A percentile compares a stretch with the other conserved stretches of the same genome.
phyloP scores from a whole-genome alignment of 2,888 invertebrate genomes.

The Cremastobaeus sp. region DNA sequence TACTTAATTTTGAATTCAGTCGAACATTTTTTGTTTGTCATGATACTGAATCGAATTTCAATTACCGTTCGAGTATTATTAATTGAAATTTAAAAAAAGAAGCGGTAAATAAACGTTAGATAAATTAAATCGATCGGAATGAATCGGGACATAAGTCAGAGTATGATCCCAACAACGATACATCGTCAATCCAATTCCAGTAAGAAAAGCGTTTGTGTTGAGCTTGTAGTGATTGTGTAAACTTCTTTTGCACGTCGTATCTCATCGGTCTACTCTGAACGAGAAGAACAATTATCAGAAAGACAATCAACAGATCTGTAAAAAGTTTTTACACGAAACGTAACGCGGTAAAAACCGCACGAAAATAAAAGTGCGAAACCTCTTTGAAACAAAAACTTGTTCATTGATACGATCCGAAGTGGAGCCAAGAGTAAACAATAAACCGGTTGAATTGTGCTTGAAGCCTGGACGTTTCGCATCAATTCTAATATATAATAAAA shows the following conservation, averaged over 20 bases:
- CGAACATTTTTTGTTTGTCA: too few relatives aligned
- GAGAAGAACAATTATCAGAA: conserved; percentile 57
- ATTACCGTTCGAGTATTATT: too few relatives aligned
- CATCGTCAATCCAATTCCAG: conserved; percentile 22
- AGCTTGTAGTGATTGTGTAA: conserved; percentile 51
- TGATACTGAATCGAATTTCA: too few relatives aligned
- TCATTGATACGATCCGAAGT: conserved; percentile 34
- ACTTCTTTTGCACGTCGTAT: conserved; percentile 41
- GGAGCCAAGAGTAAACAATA: conserved; percentile 31
- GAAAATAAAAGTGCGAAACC: conserved; percentile 42
- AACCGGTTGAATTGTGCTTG: conserved; percentile 38
- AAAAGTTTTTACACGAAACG: conserved; percentile 49
- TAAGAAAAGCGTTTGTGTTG: conserved; percentile 45
- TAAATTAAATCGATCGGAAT: conserved; percentile 13
- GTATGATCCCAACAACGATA: not conserved
- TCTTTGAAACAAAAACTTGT: conserved; percentile 48
- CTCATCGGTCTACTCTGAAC: conserved; percentile 39
- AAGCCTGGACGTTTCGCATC: too few relatives aligned
- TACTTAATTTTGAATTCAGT: too few relatives aligned
- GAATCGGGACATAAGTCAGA: not conserved
- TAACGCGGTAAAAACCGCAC: conserved; percentile 33
- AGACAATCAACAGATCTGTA: conserved; percentile 56
- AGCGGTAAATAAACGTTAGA: not conserved
- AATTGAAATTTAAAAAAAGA: not conserved
- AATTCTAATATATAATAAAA: too few relatives aligned